Conservation (phyloP, 2,797 vertebrate species). For the Pangasius sanitwongsei region DNA sequence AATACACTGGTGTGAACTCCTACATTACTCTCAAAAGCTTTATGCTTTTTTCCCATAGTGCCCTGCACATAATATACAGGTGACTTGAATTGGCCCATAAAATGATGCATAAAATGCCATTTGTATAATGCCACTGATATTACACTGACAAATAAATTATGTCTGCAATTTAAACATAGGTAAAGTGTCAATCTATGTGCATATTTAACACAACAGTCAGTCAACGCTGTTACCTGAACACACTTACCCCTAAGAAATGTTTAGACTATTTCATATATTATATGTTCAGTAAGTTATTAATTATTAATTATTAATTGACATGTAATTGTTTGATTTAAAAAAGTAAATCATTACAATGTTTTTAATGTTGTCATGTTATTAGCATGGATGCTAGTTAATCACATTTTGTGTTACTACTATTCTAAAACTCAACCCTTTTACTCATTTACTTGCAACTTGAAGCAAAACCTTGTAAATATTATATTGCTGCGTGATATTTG, state of each 20-base stretch:
- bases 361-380: neutral
- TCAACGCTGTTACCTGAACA: neutral
- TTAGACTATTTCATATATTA: neutral
- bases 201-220: neutral
- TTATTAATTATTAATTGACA: neutral
- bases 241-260: neutral
- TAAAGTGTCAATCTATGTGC: neutral
- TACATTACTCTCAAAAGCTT: neutral
- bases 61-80: neutral
- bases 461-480: neutral
- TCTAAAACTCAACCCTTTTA: neutral
- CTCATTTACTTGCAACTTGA: neutral
- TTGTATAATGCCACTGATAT: neutral
- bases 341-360: neutral
- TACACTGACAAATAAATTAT: neutral
- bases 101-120: neutral
- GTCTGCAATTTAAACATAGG: neutral
- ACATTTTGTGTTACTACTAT: neutral
- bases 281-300: neutral
- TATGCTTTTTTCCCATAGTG: neutral
- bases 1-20: neutral
- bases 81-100: neutral
- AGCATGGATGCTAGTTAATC: neutral
- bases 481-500: neutral
- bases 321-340: neutral